Evolutionary conservation across 2,797 vertebrate species (phyloP).

Genomic region (Acestrorhynchus altus): DNA sequence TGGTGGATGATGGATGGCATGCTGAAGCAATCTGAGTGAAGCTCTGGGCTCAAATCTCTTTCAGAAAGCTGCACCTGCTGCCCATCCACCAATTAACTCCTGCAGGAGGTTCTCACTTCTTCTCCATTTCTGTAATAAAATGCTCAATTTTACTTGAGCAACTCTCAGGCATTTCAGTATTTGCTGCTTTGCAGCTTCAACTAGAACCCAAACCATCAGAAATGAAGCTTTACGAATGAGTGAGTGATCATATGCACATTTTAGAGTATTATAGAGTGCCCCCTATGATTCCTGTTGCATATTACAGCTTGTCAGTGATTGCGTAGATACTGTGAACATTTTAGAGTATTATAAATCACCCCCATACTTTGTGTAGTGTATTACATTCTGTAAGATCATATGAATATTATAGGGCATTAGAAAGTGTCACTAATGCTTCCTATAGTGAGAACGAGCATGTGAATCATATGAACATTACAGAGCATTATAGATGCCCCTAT

Average conservation of each 20-base stretch:
- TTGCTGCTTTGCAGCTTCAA: background rate
- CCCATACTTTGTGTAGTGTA: background rate
- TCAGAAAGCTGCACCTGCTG: slow-evolving; percentile 12
- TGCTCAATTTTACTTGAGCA: slow-evolving; percentile 10
- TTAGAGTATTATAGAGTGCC: no score
- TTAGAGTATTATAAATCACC: no score
- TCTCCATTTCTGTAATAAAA: slow-evolving; percentile 32
- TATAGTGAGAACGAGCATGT: no score
- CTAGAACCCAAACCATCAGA: background rate
- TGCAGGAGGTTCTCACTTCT: slow-evolving; percentile 20
- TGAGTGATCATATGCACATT: no score
- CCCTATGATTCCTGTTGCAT: no score
- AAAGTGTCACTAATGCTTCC: no score
- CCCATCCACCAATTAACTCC: slow-evolving; percentile 35
- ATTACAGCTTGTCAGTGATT: no score
- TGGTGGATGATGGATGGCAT: slow-evolving; percentile 67
- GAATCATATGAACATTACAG: no score
- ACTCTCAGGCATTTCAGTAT: background rate
- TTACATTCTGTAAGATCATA: background rate
- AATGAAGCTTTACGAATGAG: no score
- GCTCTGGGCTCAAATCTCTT: background rate
- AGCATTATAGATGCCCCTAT: no score
- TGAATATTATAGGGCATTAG: no score
- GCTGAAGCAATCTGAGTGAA: slow-evolving; percentile 32
- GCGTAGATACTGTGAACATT: no score